Evolutionary conservation across 2,113 vertebrate genomes (phyloP).

Genomic region (Herpetotheres cachinnans): DNA sequence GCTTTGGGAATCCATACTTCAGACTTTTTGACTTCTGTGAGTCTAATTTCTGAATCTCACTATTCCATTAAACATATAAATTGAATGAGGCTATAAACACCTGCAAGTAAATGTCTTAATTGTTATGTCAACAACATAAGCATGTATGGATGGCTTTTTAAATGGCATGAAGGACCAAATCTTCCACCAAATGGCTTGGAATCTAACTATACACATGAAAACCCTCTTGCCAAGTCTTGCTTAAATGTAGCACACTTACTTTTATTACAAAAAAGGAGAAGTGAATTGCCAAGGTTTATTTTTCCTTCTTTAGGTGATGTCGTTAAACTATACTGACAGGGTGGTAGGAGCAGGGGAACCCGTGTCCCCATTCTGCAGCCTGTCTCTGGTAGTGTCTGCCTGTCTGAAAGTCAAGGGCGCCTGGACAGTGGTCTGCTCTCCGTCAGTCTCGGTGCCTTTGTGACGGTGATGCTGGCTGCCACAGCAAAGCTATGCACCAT

Average conservation of each 20-base stretch:
- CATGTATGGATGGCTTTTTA: not conserved
- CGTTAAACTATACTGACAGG: not conserved
- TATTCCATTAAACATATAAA: not conserved
- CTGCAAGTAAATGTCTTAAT: not conserved
- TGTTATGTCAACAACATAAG: not conserved
- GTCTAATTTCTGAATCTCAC: not conserved
- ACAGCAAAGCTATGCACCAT: not conserved
- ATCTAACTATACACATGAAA: not conserved
- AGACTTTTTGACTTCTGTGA: not conserved
- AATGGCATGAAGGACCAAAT: not conserved
- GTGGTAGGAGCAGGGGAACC: not conserved
- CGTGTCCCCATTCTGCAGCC: rapidly evolving
- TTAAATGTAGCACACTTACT: not conserved
- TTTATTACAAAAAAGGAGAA: not conserved
- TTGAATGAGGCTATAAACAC: not conserved
- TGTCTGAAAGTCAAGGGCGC: not conserved
- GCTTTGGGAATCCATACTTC: not conserved
- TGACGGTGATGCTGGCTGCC: not conserved
- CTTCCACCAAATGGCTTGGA: not conserved
- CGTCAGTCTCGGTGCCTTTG: rapidly evolving
- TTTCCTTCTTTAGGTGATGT: not conserved
- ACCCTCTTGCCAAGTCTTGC: not conserved
- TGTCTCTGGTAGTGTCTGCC: not conserved
- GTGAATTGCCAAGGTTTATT: not conserved
- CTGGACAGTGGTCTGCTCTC: not conserved